Conservation (phyloP, 2,113 vertebrate genomes). For the Takifugu bimaculatus region DNA sequence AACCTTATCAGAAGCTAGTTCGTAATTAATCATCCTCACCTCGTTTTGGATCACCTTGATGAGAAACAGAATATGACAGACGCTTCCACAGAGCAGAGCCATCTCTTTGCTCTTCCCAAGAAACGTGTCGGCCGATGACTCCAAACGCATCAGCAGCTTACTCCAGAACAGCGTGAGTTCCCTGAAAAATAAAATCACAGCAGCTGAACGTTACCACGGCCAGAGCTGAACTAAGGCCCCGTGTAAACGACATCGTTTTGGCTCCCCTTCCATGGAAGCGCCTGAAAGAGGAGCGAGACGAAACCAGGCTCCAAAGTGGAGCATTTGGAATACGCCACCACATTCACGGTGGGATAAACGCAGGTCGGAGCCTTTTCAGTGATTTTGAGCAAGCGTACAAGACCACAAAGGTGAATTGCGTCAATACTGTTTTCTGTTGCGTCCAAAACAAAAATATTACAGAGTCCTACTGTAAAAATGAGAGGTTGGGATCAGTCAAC, state of each 20-base stretch:
- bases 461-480: no score
- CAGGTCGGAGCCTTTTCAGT: no score
- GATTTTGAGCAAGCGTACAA: no score
- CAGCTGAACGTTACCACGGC: neutral
- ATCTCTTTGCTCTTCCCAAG: conserved; percentile 92
- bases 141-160: conserved; percentile 94
- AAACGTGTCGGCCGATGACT: conserved; percentile 88
- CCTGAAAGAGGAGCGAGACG: neutral
- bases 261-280: no score
- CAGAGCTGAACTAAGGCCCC: no score
- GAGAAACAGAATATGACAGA: conserved; percentile 98
- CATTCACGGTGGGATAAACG: no score
- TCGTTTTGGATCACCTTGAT: conserved; percentile 99
- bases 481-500: no score
- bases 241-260: no score
- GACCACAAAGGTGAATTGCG: neutral
- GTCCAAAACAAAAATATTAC: no score
- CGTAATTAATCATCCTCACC: conserved; percentile 75
- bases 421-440: neutral
- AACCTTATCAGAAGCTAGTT: neutral
- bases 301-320: no score
- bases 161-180: conserved; percentile 99
- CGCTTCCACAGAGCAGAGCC: conserved; percentile 92
- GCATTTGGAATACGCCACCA: no score
- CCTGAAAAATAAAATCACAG: conserved; percentile 72